Evolutionary conservation across 1,140 invertebrate species (phyloP).

Genomic region (Zophobas morio): DNA sequence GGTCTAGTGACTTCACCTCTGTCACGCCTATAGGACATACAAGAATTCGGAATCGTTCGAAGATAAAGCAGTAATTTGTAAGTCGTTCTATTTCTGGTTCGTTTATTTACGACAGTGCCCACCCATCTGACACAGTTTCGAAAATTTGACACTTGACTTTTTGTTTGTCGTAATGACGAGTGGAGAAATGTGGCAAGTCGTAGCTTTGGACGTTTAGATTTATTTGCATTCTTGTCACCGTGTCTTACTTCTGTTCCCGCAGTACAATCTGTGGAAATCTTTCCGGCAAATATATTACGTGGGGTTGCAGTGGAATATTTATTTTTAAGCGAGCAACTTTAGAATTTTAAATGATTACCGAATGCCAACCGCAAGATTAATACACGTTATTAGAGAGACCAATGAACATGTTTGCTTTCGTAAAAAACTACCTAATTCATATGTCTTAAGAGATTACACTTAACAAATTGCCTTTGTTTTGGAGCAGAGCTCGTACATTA

Average conservation of each 20-base stretch:
- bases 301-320: constrained; percentile 29
- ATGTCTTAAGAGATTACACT: constrained; percentile 43
- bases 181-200: constrained; percentile 1
- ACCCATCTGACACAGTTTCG: constrained; percentile 24
- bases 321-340: constrained; percentile 47
- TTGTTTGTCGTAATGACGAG: neutral
- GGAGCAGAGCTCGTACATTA: constrained; percentile 19
- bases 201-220: constrained; percentile 30
- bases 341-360: constrained; percentile 42
- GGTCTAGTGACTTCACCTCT: constrained; percentile 25
- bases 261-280: constrained; percentile 37
- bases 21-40: constrained; percentile 3
- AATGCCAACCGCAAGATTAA: constrained; percentile 46
- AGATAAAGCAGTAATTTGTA: constrained; percentile 45
- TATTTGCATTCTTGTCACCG: constrained; percentile 42
- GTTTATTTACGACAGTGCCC: constrained; percentile 23
- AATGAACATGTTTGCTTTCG: constrained; percentile 43
- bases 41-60: constrained; percentile 8
- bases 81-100: constrained; percentile 1
- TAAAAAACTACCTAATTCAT: constrained; percentile 48
- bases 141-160: constrained; percentile 26
- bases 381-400: constrained; percentile 33
- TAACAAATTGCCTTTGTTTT: constrained; percentile 48
- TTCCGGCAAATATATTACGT: constrained; percentile 46
- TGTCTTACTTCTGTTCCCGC: constrained; percentile 5